phyloP scores from a whole-genome alignment of 1,140 invertebrate species.

The Drosophila ironensis region DNA sequence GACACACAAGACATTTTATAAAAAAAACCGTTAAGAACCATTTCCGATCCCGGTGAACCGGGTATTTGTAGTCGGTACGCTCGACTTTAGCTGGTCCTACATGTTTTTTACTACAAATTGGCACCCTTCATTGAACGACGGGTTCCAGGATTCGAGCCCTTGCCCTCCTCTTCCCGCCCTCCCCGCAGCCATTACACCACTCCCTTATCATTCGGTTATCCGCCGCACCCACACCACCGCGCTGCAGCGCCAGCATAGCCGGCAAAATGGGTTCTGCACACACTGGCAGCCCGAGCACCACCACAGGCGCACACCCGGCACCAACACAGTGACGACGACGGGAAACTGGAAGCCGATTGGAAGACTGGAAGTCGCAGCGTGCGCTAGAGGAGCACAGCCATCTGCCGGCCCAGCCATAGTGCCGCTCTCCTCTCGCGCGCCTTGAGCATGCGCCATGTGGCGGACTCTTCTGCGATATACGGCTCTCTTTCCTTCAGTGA shows the following conservation, averaged over 20 bases:
- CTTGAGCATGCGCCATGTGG: conserved; percentile 66
- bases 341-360: conserved; percentile 43
- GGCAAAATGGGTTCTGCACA: conserved; percentile 61
- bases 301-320: conserved; percentile 11
- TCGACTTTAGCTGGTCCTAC: no score
- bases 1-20: no score
- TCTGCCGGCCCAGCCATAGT: background rate
- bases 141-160: background rate
- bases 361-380: conserved; percentile 38
- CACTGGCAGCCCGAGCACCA: conserved; percentile 21
- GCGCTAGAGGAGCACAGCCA: conserved; percentile 35
- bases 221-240: conserved; percentile 22
- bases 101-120: conserved; percentile 73
- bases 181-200: background rate
- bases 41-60: no score
- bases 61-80: no score
- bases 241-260: conserved; percentile 25
- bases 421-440: conserved; percentile 19
- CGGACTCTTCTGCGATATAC: no score
- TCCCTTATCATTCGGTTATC: background rate
- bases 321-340: conserved; percentile 26
- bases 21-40: no score
- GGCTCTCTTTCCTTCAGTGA: no score
- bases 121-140: conserved; percentile 78
- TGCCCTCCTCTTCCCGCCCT: background rate